phyloP scores from a whole-genome alignment of 2,888 invertebrate species.

The Patella pellucida region DNA sequence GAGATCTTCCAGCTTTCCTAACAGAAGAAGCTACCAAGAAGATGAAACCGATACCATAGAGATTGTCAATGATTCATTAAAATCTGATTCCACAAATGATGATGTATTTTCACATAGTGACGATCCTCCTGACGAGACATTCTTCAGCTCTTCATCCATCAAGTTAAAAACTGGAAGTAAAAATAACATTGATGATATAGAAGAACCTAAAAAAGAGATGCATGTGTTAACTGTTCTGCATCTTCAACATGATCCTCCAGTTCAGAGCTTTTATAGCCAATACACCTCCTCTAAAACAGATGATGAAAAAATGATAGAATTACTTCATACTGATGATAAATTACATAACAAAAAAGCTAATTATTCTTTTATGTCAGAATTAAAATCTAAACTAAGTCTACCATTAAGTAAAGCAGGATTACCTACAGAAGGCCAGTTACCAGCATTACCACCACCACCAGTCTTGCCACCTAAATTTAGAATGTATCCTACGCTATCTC shows the following conservation, averaged over 20 bases:
- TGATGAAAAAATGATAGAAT: constrained; percentile 62
- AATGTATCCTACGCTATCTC: constrained; percentile 50
- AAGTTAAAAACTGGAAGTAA: not conserved
- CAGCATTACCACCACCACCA: constrained; percentile 53
- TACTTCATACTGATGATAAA: constrained; percentile 43
- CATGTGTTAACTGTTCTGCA: constrained; percentile 54
- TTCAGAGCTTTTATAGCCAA: constrained; percentile 22
- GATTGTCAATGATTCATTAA: not conserved
- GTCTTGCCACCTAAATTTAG: constrained; percentile 60
- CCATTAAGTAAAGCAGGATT: constrained; percentile 34
- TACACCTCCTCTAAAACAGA: constrained; percentile 56
- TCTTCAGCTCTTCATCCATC: not conserved
- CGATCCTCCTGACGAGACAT: not conserved
- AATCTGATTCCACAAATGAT: not conserved
- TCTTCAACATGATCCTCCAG: constrained; percentile 39
- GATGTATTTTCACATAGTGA: not conserved
- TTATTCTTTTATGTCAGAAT: constrained; percentile 33
- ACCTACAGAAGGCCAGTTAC: constrained; percentile 51
- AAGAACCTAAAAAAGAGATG: constrained; percentile 33
- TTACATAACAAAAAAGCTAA: constrained; percentile 34
- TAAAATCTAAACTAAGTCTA: constrained; percentile 43
- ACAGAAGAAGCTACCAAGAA: constrained; percentile 49
- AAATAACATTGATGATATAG: not conserved
- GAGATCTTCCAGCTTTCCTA: constrained; percentile 63
- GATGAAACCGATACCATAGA: constrained; percentile 18